Percentiles rank a stretch among this genome's conserved stretches.
Conservation (phyloP, 2,888 invertebrate genomes). For the Alentia gelatinosa region DNA sequence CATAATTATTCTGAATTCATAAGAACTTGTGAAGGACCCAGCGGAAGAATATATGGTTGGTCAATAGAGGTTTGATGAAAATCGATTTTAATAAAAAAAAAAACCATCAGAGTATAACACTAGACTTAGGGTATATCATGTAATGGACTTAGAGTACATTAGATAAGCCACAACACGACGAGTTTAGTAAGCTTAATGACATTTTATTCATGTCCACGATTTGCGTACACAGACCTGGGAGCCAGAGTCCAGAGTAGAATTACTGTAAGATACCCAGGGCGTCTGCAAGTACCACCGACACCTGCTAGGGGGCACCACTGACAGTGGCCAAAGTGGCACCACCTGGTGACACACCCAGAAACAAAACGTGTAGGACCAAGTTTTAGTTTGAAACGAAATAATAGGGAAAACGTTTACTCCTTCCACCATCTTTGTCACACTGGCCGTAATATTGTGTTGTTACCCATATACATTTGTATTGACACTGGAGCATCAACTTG, state of each 20-base stretch:
- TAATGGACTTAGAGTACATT: too few relatives aligned
- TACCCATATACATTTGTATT: not conserved
- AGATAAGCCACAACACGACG: not conserved
- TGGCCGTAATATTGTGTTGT: not conserved
- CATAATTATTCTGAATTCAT: too few relatives aligned
- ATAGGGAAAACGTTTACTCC: not conserved
- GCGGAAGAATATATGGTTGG: too few relatives aligned
- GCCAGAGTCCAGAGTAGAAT: slow-evolving; percentile 47
- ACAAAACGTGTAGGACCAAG: slow-evolving; percentile 31
- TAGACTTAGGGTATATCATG: too few relatives aligned
- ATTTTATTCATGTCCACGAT: slow-evolving; percentile 56
- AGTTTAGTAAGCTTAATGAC: slow-evolving; percentile 45
- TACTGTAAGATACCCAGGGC: slow-evolving; percentile 6
- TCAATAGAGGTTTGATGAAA: too few relatives aligned
- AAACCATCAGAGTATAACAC: too few relatives aligned
- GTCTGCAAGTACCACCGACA: slow-evolving; percentile 35
- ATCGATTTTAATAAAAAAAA: too few relatives aligned
- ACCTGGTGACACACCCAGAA: slow-evolving; percentile 34
- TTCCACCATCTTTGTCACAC: slow-evolving; percentile 18
- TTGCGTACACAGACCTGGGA: slow-evolving; percentile 56
- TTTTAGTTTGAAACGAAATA: not conserved
- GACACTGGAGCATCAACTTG: not conserved
- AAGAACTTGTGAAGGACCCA: too few relatives aligned
- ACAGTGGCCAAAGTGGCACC: slow-evolving; percentile 11
- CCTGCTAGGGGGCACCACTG: slow-evolving; percentile 13